phyloP scores from a whole-genome alignment of 2,113 vertebrate genomes.

The Aphyosemion australe region DNA sequence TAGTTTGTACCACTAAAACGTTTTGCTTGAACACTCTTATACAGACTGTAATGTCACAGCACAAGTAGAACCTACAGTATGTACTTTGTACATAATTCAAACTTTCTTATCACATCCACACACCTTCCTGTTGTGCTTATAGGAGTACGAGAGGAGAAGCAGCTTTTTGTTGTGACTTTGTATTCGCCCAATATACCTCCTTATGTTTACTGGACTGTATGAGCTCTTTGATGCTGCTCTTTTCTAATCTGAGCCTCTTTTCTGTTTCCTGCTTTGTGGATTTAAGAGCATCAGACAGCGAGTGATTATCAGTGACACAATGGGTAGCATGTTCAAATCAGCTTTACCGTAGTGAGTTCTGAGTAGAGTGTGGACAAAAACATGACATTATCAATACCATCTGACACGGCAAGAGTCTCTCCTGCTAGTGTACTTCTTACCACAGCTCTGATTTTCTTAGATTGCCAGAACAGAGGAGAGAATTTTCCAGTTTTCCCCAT shows the following conservation, averaged over 20 bases:
- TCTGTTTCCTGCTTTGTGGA: background rate
- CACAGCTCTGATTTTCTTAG: background rate
- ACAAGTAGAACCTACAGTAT: too few species aligned
- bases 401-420: conserved; percentile 4
- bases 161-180: background rate
- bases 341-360: background rate
- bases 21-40: too few species aligned
- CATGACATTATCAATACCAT: background rate
- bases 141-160: too few species aligned
- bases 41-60: too few species aligned
- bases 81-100: too few species aligned
- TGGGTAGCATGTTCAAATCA: background rate
- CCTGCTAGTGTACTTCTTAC: background rate
- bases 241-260: background rate
- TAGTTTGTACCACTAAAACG: too few species aligned
- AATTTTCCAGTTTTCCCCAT: background rate
- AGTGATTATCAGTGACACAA: background rate
- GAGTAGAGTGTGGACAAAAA: background rate
- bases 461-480: background rate
- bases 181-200: background rate
- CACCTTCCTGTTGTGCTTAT: too few species aligned
- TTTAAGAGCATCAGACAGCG: background rate
- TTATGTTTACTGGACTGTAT: background rate
- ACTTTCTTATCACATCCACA: too few species aligned
- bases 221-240: background rate